Base-by-base conservation (phyloP, 2,113 vertebrate species). In the Odontophorus gujanensis region DNA sequence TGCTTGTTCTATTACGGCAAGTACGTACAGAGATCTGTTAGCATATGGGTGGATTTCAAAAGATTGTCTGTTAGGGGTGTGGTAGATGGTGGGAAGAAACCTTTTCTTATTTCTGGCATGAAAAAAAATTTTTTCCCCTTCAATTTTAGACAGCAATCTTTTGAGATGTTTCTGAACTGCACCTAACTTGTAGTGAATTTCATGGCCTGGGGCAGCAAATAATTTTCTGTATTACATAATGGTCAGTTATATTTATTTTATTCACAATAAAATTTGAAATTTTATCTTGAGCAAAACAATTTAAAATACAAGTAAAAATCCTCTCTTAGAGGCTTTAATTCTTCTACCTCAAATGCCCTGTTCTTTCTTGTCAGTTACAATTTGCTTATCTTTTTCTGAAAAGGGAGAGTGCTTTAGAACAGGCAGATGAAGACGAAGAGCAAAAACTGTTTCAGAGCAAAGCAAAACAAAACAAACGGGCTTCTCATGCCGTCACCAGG, bases 361-460 rank as follows among this genome's bases (percentile, higher is more conserved):
- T 2, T 0, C 43, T 62, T 68, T 79, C 38, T 32, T 3, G 15
- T 65, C 21, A 25, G 0, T 72, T 75, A 34, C 22, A 36, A 87
- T 53, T 81, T 89, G 3, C 7, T 67, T 82, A 2, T 77, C 59
- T 77, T 14, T 89, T 73, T 91, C 76, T 82, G 80, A 20, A 69
- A 97, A 99, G 99, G 74, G 99, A 99, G 95, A 75, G 86, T 1
- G 87, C 97, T 45, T 94, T 99, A 85, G 93, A 97, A 57, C 96
- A 38, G 24, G 98, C 98, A 11, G 99, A 99, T 47, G 97, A 98
- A 48, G 98, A 98, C 0, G 98, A 98, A 72, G 26, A 90, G 30
- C 17, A 77, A 81, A 97, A 97, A 90, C 69, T 82, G 79, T 51
- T 58, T 76, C 69, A 87, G 26, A 92, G 71, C 77, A 97, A 96